Evolutionary conservation across 2,797 vertebrate species (phyloP).

Genomic region (Sebastes cheni): DNA sequence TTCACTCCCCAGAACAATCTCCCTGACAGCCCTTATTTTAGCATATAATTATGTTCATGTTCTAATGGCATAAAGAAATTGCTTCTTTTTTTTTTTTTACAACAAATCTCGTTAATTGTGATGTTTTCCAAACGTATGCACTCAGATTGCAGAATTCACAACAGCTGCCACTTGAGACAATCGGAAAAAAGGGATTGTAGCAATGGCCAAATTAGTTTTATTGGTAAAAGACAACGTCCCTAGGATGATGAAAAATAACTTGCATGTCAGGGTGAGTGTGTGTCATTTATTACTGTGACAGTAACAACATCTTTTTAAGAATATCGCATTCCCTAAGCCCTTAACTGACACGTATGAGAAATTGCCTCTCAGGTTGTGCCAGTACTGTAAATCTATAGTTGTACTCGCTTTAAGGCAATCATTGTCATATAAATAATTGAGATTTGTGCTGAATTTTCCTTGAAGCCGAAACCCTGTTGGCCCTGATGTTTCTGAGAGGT

Average conservation of each 20-base stretch:
- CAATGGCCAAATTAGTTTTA: background rate
- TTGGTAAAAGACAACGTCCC: background rate
- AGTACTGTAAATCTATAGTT: slow-evolving; percentile 47
- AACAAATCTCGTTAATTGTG: background rate
- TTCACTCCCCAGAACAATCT: background rate
- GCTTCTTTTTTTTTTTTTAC: background rate
- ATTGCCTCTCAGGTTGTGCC: slow-evolving; percentile 20
- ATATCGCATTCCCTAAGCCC: slow-evolving; percentile 26
- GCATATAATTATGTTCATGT: background rate
- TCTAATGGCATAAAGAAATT: background rate
- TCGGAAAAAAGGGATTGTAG: slow-evolving; percentile 1
- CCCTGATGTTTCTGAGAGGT: background rate
- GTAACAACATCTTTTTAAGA: slow-evolving; percentile 8
- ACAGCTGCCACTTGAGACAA: background rate
- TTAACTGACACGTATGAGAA: slow-evolving; percentile 35
- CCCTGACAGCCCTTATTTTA: background rate
- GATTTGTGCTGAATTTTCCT: slow-evolving; percentile 12
- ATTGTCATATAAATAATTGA: slow-evolving; percentile 33
- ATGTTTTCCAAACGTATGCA: background rate
- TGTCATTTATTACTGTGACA: slow-evolving; percentile 27
- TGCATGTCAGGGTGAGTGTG: background rate
- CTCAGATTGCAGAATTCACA: slow-evolving; percentile 6
- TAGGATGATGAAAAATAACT: slow-evolving; percentile 19
- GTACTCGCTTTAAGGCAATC: slow-evolving; percentile 24
- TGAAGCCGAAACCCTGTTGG: background rate